These are phyloP conservation scores for Rapana venosa DNA, from an alignment of 2,888 invertebrate species.

Conservation along the genomic window DNA sequence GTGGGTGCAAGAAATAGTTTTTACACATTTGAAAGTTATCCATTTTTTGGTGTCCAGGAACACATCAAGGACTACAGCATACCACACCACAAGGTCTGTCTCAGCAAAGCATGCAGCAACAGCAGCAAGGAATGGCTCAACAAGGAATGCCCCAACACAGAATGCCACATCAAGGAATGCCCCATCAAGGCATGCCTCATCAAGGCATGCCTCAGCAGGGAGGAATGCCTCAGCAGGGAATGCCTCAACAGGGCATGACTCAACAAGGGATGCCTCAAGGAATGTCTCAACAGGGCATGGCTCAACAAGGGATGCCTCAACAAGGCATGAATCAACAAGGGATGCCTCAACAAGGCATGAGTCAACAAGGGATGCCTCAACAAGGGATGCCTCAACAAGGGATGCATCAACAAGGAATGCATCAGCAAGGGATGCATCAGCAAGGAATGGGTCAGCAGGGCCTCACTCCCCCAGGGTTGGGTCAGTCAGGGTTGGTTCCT, in stretches of 20 bases:
- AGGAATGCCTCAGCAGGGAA: not conserved
- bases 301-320: constrained; percentile 48
- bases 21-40: no score
- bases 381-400: constrained; percentile 20
- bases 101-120: constrained; percentile 6
- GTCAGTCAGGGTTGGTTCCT: not conserved
- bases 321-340: constrained; percentile 40
- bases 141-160: not conserved
- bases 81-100: not conserved
- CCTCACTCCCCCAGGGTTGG: not conserved
- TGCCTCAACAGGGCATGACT: not conserved
- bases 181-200: constrained; percentile 46
- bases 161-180: constrained; percentile 8
- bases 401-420: constrained; percentile 6
- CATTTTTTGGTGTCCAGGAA: not conserved
- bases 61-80: not conserved
- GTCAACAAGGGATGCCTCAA: not conserved
- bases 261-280: constrained; percentile 54
- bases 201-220: not conserved
- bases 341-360: constrained; percentile 32
- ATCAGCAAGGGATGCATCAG: constrained; percentile 46
- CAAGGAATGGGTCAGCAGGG: not conserved
- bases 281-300: constrained; percentile 65
- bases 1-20: no score
- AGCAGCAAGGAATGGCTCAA: not conserved